Conservation (phyloP, 2,797 vertebrate genomes). For the Craterocephalus amniculus region DNA sequence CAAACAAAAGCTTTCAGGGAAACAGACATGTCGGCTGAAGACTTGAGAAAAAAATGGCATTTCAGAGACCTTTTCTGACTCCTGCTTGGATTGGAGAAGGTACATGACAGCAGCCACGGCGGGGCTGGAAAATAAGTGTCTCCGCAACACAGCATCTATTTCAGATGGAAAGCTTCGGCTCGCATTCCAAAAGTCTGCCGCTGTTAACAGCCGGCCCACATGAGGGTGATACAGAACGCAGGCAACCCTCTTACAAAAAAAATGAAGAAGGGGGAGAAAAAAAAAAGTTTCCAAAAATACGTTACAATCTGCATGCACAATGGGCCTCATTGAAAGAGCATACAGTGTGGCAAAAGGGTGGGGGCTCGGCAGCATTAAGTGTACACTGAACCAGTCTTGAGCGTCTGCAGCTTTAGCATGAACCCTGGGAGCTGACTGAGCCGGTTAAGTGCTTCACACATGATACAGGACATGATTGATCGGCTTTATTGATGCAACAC, state of each 20-base stretch:
- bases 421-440: background rate
- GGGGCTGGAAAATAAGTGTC: slow-evolving; percentile 49
- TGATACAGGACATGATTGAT: background rate
- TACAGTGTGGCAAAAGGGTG: slow-evolving; percentile 43
- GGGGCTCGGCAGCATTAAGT: slow-evolving; percentile 24
- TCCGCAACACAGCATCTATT: slow-evolving; percentile 63
- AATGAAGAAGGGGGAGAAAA: slow-evolving; percentile 10
- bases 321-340: slow-evolving; percentile 67
- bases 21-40: slow-evolving; percentile 58
- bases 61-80: slow-evolving; percentile 25
- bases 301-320: slow-evolving; percentile 61
- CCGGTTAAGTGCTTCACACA: background rate
- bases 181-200: slow-evolving; percentile 68
- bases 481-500: background rate
- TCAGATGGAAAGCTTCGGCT: slow-evolving; percentile 59
- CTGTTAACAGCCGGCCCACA: slow-evolving; percentile 63
- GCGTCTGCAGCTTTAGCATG: slow-evolving; percentile 4
- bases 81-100: slow-evolving; percentile 42
- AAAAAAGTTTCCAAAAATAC: slow-evolving; percentile 75
- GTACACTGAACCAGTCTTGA: slow-evolving; percentile 23
- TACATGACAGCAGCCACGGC: slow-evolving; percentile 53
- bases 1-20: slow-evolving; percentile 62
- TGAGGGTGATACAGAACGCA: slow-evolving; percentile 62
- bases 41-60: slow-evolving; percentile 44
- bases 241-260: slow-evolving; percentile 50